Base-by-base conservation (phyloP, 2,113 vertebrate species). In the Tichodroma muraria region DNA sequence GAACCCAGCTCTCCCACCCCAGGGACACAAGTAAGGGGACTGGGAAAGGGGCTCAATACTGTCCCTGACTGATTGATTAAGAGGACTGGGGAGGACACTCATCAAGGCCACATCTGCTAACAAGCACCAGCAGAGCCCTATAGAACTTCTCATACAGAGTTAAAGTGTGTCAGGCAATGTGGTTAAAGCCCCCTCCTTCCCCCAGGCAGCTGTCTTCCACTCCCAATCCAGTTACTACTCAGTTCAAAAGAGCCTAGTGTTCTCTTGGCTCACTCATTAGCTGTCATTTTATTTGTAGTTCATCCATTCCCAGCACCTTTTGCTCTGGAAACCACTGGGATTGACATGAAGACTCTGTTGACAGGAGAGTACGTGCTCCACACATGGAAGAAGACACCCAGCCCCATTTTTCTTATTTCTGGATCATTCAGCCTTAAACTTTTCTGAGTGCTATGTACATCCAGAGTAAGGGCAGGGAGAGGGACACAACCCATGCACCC, bases 401-500 rank as follows among this genome's bases (percentile, higher is more conserved):
- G 10, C 4, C 11, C 13, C 17, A 4, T 42, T 57, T 59, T 69
- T 10, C 10, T 68, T 40, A 5, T 21, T 71, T 63, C 38, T 83
- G 23, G 37, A 25, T 69, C 5, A 4, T 37, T 71, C 66, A 61
- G 16, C 25, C 30, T 50, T 9, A 1, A 38, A 38, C 37, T 87
- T 22, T 33, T 45, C 45, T 3, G 3, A 66, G 23, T 14, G 9
- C 19, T 73, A 12, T 7, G 11, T 9, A 21, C 17, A 45, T 1
- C 5, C 57, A 85, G 16, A 61, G 35, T 5, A 71, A 71, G 11
- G 17, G 11, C 24, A 75, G 33, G 17, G 38, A 81, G 17, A 89
- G 10, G 12, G 37, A 64, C 10, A 15, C 20, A 30, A 17, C 1
- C 22, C 3, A 0, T 0, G 0, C 7, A 17, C 11, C 9, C 25